Evolutionary conservation across 2,888 invertebrate genomes (phyloP), one percentile per base, ranked within the genome.

Genomic region (Campoplex nolae): DNA sequence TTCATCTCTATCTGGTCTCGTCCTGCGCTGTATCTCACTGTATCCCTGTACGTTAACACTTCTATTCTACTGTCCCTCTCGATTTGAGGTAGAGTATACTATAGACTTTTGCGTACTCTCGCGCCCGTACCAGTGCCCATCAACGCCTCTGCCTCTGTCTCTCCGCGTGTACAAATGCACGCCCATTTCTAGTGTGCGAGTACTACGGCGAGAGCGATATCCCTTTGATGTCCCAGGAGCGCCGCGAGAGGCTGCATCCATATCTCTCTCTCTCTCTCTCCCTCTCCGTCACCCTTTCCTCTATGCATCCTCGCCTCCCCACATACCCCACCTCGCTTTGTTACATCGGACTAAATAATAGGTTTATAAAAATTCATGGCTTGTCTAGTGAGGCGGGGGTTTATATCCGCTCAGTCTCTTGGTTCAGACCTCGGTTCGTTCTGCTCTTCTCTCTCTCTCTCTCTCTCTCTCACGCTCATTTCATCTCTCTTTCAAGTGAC

Each of bases 341-440:
- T 93, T 93, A 94, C 93, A 94, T 91, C 90, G 89, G 89, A 89
- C 89, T 91, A 91, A 92, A 93, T 93, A 93, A 93, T 93, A 92
- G 92, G 91, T 93, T 94, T 93, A 93, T 93, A 93, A 94, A 94
- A 93, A 93, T 92, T 92, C 92, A 92, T 92, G 89, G 89, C 89
- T 88, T 89, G 88, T 89, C 89, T 89, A 88, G 90, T 89, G 90
- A 89, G 88, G 88, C 87, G 83, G 48, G 74, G 86, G 84, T 90
- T 91, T 91, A 90, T 89, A 89, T 89, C 89, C 85, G 82, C 51
- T 84, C 79, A 23, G 75, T 70, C 84, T 70, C 84, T 84, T 70
- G 73, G 51, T 58, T 42, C 80, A 70, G 67, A 81, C 73, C 73
- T 83, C 83, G 54, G 48, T 58, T 51, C 80, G 77, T 38, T 70